Base-by-base conservation (phyloP, 2,888 invertebrate genomes). In the Drosophila gaucha region DNA sequence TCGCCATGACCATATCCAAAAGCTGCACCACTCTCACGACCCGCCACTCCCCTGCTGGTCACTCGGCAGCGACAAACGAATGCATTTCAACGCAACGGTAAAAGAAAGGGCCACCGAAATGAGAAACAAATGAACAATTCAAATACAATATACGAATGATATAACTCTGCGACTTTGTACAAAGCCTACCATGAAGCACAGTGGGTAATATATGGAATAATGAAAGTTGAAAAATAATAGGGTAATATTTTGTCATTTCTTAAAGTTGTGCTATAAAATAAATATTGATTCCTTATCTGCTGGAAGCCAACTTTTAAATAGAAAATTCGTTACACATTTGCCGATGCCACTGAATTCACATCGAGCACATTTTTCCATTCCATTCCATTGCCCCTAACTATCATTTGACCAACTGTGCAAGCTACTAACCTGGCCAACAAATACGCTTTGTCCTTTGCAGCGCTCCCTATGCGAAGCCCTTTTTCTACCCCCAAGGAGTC, bases 1-100 rank as follows among this genome's bases (percentile, higher is more conserved):
- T 86, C 89, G 74, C 70, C 85, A 80, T 74, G 84, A 69, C 73
- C 76, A 74, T 70, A 68, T 66, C 54, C 62, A 67, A 56, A 67
- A 54, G 60, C 73, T 64, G 63, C 55, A 51, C 41, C 39, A 41
- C 58, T 39, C 51, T 31, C 49, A 41, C 49, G 26, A 26, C 47
- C 16, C 28, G 16, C 38, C 16, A 24, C 10, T 38, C 3, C 51
- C 16, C 8, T 22, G 6, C 46, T 12, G 33, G 0, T 3, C 36
- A 26, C 18, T 26, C 54, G 10, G 38, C 55, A 28, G 55, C 67
- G 67, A 56, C 84, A 78, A 74, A 20, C 60, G 78, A 62, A 69
- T 69, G 70, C 60, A 78, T 85, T 87, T 85, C 83, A 78, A 71
- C 67, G 78, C 70, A 73, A 52, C 67, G 66, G 58, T 31, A 59